Percentiles rank a stretch among this genome's conserved stretches.
These are phyloP conservation scores for Pseudomyrmex gracilis DNA, from an alignment of 1,140 invertebrate species.

Conservation along the genomic window DNA sequence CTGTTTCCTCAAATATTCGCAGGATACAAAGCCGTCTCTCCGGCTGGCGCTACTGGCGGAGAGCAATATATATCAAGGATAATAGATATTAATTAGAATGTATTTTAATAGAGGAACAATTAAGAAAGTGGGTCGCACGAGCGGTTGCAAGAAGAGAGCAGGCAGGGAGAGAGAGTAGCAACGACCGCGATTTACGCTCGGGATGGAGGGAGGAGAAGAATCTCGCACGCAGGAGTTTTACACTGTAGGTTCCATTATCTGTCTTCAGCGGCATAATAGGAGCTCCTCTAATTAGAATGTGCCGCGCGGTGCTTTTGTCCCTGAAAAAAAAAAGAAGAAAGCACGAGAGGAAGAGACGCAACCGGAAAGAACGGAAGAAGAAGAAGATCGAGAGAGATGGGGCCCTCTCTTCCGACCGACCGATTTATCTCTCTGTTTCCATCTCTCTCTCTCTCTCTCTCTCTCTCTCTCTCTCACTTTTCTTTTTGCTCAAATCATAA, in stretches of 20 bases:
- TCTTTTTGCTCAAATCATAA: conserved; percentile 57
- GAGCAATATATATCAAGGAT: conserved; percentile 79
- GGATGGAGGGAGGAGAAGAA: conserved; percentile 6
- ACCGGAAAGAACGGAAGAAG: not conserved
- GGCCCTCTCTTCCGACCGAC: conserved; percentile 30
- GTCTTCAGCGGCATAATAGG: conserved; percentile 69
- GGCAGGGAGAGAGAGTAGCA: conserved; percentile 22
- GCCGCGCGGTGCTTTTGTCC: conserved; percentile 62
- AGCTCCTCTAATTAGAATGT: conserved; percentile 72
- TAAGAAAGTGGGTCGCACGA: conserved; percentile 80
- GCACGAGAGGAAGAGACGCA: not conserved
- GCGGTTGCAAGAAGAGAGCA: conserved; percentile 6
- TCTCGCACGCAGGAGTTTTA: conserved; percentile 67
- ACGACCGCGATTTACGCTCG: conserved; percentile 59
- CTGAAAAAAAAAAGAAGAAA: conserved; percentile 35
- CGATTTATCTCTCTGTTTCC: conserved; percentile 48
- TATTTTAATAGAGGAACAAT: conserved; percentile 82
- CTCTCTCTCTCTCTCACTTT: not conserved
- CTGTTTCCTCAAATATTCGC: conserved; percentile 52
- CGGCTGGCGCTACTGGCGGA: conserved; percentile 27
- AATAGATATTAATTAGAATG: conserved; percentile 80
- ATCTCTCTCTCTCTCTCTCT: conserved; percentile 33
- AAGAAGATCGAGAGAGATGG: not conserved
- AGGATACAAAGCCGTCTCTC: conserved; percentile 36
- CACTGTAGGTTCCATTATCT: conserved; percentile 64